A percentile compares a stretch with the other conserved stretches of the same genome.
phyloP scores from a whole-genome alignment of 2,797 vertebrate genomes.

The Cyprinodon diabolis region DNA sequence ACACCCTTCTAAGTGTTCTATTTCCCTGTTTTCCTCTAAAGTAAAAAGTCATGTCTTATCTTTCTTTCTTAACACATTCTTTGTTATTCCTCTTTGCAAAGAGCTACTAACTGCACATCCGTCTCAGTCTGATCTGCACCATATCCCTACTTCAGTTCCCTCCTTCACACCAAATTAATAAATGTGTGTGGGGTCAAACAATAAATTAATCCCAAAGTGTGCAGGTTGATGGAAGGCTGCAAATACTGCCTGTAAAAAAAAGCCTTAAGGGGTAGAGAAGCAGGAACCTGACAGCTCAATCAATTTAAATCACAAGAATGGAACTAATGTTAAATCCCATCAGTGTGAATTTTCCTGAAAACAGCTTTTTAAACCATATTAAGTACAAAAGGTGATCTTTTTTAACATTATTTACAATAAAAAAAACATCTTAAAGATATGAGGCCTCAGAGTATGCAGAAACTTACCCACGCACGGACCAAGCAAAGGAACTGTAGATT shows the following conservation, averaged over 20 bases:
- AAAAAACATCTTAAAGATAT: constrained; percentile 8
- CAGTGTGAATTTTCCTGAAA: not conserved
- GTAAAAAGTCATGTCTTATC: constrained; percentile 33
- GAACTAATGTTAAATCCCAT: constrained; percentile 12
- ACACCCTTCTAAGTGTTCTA: constrained; percentile 5
- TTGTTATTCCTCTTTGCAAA: not conserved
- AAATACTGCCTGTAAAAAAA: constrained; percentile 19
- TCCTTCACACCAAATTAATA: constrained; percentile 54
- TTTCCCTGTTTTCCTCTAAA: constrained; percentile 23
- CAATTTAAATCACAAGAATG: constrained; percentile 52
- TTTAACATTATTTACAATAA: constrained; percentile 26
- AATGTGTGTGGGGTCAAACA: constrained; percentile 48
- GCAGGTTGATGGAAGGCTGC: constrained; percentile 2
- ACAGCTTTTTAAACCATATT: constrained; percentile 1
- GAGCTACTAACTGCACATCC: constrained; percentile 7
- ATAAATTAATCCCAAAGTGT: constrained; percentile 62
- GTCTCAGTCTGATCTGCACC: constrained; percentile 41
- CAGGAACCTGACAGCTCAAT: constrained; percentile 47
- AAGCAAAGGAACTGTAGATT: constrained; percentile 24
- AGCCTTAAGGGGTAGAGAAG: constrained; percentile 16
- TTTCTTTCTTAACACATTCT: constrained; percentile 25
- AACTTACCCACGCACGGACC: not conserved
- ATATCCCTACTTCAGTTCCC: constrained; percentile 26
- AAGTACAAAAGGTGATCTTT: not conserved
- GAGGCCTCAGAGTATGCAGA: not conserved